Percentiles rank a stretch among this genome's conserved stretches.
phyloP scores from a whole-genome alignment of 2,888 invertebrate species.

The Amphipoea oculea region DNA sequence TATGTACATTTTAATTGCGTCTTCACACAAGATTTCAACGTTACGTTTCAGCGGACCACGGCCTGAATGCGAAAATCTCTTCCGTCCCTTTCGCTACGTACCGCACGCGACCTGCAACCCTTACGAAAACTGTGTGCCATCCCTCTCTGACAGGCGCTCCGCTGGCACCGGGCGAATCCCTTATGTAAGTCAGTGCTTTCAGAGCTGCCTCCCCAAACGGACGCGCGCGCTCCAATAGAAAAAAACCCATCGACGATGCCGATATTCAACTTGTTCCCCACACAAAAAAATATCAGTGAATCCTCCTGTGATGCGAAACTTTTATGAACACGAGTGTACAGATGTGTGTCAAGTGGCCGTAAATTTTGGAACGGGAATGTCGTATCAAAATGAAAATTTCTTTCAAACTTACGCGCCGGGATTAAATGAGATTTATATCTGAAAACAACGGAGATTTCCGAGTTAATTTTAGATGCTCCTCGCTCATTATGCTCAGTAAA shows the following conservation, averaged over 20 bases:
- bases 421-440: constrained; percentile 80
- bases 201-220: constrained; percentile 69
- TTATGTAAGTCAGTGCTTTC: constrained; percentile 89
- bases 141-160: constrained; percentile 81
- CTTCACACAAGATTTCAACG: constrained; percentile 86
- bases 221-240: constrained; percentile 72
- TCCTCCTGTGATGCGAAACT: constrained; percentile 73
- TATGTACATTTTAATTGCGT: constrained; percentile 89
- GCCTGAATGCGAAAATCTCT: constrained; percentile 81
- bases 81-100: constrained; percentile 81
- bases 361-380: constrained; percentile 74
- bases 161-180: constrained; percentile 86
- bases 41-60: constrained; percentile 77
- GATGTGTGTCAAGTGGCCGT: constrained; percentile 71
- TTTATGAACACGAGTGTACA: constrained; percentile 75
- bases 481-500: constrained; percentile 78
- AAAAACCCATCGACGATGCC: constrained; percentile 77
- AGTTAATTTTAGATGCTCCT: constrained; percentile 78
- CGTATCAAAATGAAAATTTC: constrained; percentile 76
- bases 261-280: constrained; percentile 68
- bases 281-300: constrained; percentile 68
- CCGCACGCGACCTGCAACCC: constrained; percentile 80
- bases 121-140: constrained; percentile 79
- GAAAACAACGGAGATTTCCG: constrained; percentile 77
- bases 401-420: constrained; percentile 78